A percentile compares a stretch with the other conserved stretches of the same genome.
These are phyloP conservation scores for Drosophila ercepeae DNA, from an alignment of 1,140 invertebrate genomes.

Conservation along the genomic window DNA sequence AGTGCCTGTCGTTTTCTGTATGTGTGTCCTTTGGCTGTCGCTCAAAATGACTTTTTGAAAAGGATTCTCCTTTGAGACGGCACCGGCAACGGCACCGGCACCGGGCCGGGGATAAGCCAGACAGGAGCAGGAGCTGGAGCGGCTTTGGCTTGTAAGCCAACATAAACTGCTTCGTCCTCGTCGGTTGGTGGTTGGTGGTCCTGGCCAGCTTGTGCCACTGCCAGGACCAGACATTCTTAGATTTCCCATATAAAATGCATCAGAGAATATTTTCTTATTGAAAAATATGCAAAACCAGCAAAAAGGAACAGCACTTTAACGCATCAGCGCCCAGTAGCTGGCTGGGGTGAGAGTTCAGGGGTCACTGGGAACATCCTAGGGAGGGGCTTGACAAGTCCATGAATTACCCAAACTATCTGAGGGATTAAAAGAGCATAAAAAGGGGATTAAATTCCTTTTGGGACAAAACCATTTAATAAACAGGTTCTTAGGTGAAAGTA, in stretches of 20 bases:
- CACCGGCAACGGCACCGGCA: background rate
- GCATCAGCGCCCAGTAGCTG: slow-evolving; percentile 18
- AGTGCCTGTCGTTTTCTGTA: background rate
- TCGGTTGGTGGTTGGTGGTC: too few species aligned
- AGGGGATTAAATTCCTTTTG: background rate
- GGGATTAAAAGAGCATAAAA: background rate
- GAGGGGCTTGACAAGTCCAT: background rate
- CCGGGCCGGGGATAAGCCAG: slow-evolving; percentile 9
- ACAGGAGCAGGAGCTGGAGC: background rate
- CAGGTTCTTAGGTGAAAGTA: background rate
- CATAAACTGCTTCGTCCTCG: slow-evolving; percentile 45
- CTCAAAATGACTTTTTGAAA: slow-evolving; percentile 29
- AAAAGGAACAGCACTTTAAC: slow-evolving; percentile 34
- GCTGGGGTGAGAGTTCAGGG: background rate
- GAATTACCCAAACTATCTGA: background rate
- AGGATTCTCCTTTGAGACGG: slow-evolving; percentile 3
- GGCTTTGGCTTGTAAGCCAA: slow-evolving; percentile 29
- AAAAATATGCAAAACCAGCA: slow-evolving; percentile 70
- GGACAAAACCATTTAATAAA: background rate
- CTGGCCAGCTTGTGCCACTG: too few species aligned
- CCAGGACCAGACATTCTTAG: slow-evolving; percentile 11
- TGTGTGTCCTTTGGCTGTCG: slow-evolving; percentile 18
- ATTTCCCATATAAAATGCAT: slow-evolving; percentile 44
- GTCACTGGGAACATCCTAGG: background rate
- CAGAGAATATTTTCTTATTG: slow-evolving; percentile 61